These are phyloP conservation scores for Luehdorfia chinensis DNA, from an alignment of 1,140 invertebrate genomes.

Conservation along the genomic window DNA sequence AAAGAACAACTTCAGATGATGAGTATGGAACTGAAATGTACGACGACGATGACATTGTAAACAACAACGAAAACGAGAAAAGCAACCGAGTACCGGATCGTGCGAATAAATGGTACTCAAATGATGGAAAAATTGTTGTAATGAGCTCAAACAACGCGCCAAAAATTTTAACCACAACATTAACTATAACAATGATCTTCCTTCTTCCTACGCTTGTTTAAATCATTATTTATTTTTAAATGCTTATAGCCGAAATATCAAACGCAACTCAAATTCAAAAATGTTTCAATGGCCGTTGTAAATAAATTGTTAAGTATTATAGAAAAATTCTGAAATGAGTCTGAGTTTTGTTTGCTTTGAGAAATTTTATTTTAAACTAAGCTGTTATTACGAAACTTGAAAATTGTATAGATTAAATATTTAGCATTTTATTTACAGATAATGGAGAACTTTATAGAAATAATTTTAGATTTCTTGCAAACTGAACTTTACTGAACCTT, in stretches of 20 bases:
- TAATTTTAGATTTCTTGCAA: neutral
- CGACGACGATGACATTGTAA: slow-evolving; percentile 47
- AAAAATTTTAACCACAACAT: slow-evolving; percentile 17
- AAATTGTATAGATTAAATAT: neutral
- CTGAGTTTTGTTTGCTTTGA: neutral
- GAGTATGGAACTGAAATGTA: slow-evolving; percentile 63
- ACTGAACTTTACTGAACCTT: neutral
- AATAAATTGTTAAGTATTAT: no score
- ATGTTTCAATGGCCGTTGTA: neutral
- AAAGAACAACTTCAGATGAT: slow-evolving; percentile 50
- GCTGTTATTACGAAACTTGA: neutral
- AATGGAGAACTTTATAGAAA: slow-evolving; percentile 1
- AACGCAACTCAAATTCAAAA: neutral
- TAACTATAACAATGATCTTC: slow-evolving; percentile 33
- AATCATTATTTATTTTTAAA: slow-evolving; percentile 21
- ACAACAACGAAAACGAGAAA: slow-evolving; percentile 43
- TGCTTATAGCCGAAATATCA: neutral
- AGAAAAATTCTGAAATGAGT: no score
- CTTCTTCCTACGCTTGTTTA: slow-evolving; percentile 38
- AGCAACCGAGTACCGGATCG: slow-evolving; percentile 63
- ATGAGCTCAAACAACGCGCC: slow-evolving; percentile 30
- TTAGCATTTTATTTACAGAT: slow-evolving; percentile 4
- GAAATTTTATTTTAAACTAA: neutral
- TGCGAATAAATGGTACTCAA: slow-evolving; percentile 70
- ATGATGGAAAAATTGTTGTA: slow-evolving; percentile 55